Conservation (phyloP, 2,797 vertebrate genomes). For the Enteromius argenteus region DNA sequence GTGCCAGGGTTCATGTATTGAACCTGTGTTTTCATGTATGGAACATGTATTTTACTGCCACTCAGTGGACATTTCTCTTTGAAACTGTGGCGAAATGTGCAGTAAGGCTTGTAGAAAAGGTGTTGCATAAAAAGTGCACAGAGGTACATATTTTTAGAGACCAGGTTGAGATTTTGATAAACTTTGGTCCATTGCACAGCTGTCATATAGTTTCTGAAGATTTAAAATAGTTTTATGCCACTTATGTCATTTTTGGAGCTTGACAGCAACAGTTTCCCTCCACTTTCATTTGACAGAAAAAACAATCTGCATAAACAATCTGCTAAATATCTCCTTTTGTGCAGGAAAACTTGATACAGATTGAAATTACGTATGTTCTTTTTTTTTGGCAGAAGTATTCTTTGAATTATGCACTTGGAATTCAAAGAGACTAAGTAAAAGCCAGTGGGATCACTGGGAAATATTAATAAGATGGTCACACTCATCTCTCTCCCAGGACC, state of each 20-base stretch:
- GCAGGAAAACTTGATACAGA: background rate
- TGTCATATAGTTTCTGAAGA: background rate
- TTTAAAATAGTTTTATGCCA: background rate
- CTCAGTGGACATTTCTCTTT: too few species aligned
- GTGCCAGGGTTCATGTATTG: too few species aligned
- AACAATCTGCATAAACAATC: background rate
- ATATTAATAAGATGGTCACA: constrained; percentile 18
- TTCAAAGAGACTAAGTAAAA: constrained; percentile 19
- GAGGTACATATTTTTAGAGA: too few species aligned
- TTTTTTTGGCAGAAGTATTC: background rate
- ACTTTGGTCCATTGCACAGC: background rate
- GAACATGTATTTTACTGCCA: too few species aligned
- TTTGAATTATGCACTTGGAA: background rate
- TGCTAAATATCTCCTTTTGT: background rate
- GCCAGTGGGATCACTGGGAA: background rate
- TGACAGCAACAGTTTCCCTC: background rate
- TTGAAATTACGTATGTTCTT: background rate
- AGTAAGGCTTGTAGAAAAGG: too few species aligned
- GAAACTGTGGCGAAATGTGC: too few species aligned
- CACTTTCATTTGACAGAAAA: background rate
- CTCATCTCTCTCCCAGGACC: background rate
- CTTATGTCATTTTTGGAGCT: background rate
- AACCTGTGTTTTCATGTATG: too few species aligned
- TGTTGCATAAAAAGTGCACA: too few species aligned
- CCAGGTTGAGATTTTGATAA: background rate